Evolutionary conservation across 2,797 vertebrate genomes (phyloP).

Genomic region (Euthynnus affinis): DNA sequence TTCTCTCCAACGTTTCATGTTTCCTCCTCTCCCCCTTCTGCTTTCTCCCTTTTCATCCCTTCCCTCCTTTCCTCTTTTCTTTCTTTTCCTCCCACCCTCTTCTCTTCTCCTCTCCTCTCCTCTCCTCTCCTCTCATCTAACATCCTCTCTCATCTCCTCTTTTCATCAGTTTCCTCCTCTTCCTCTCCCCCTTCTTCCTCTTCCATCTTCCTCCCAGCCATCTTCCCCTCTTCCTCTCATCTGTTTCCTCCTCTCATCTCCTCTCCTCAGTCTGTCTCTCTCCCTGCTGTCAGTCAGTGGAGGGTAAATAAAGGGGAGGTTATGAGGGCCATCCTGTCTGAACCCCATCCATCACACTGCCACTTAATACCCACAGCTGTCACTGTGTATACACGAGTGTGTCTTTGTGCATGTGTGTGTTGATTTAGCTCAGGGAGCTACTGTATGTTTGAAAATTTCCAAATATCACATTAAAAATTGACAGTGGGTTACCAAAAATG

Average conservation of each 20-base stretch:
- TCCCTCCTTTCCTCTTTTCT: too few species aligned
- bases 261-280: not conserved
- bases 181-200: too few species aligned
- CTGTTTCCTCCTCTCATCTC: not conserved
- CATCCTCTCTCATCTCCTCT: too few species aligned
- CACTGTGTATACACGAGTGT: constrained; percentile 52
- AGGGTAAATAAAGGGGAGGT: constrained; percentile 83
- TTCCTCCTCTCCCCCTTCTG: not conserved
- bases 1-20: not conserved
- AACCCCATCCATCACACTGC: constrained; percentile 83
- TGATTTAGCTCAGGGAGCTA: constrained; percentile 1
- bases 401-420: constrained; percentile 22
- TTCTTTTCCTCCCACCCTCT: too few species aligned
- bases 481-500: constrained; percentile 51
- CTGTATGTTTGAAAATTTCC: constrained; percentile 14
- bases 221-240: not conserved
- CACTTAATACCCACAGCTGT: constrained; percentile 85
- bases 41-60: not conserved
- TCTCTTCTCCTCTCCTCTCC: too few species aligned
- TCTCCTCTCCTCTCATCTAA: too few species aligned
- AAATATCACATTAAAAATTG: constrained; percentile 47
- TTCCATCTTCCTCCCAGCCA: too few species aligned
- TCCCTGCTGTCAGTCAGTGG: constrained; percentile 73
- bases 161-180: not conserved
- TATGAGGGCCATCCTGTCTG: constrained; percentile 80